Evolutionary conservation across 1,140 invertebrate species (phyloP).

Genomic region (Ceratina calcarata): DNA sequence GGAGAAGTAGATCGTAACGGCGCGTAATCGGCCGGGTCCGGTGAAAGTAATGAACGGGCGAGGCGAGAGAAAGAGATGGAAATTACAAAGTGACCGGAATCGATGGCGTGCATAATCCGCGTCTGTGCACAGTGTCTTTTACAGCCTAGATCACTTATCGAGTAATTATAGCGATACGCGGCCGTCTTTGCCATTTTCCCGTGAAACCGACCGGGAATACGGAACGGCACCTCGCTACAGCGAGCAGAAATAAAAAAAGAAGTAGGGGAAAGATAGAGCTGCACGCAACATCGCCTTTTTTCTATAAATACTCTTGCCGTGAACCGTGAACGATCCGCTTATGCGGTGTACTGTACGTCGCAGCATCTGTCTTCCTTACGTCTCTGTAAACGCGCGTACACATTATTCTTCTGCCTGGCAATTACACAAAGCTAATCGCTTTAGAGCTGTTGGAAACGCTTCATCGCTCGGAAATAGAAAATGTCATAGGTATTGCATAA

Average conservation of each 20-base stretch:
- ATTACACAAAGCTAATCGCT: conserved; percentile 35
- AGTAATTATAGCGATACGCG: conserved; percentile 62
- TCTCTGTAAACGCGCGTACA: background rate
- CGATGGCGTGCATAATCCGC: conserved; percentile 58
- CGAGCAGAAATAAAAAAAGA: conserved; percentile 24
- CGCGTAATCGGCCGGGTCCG: conserved; percentile 40
- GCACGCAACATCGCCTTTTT: conserved; percentile 39
- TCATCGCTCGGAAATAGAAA: background rate
- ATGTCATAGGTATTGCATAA: background rate
- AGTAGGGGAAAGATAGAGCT: conserved; percentile 30
- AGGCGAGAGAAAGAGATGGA: conserved; percentile 9
- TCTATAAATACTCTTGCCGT: conserved; percentile 51
- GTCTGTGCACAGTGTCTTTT: conserved; percentile 47
- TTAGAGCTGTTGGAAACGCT: background rate
- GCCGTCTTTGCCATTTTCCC: conserved; percentile 44
- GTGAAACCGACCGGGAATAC: conserved; percentile 53
- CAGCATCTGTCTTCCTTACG: conserved; percentile 25
- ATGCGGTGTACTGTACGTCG: background rate
- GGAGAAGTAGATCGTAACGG: conserved; percentile 23
- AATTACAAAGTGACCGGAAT: conserved; percentile 61
- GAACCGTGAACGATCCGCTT: conserved; percentile 42
- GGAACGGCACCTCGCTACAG: conserved; percentile 24
- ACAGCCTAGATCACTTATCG: conserved; percentile 63
- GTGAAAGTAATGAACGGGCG: conserved; percentile 47
- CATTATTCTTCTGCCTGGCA: conserved; percentile 25